These are phyloP conservation scores for Platanista minor DNA, from an alignment of 2,113 vertebrate genomes.

Conservation along the genomic window DNA sequence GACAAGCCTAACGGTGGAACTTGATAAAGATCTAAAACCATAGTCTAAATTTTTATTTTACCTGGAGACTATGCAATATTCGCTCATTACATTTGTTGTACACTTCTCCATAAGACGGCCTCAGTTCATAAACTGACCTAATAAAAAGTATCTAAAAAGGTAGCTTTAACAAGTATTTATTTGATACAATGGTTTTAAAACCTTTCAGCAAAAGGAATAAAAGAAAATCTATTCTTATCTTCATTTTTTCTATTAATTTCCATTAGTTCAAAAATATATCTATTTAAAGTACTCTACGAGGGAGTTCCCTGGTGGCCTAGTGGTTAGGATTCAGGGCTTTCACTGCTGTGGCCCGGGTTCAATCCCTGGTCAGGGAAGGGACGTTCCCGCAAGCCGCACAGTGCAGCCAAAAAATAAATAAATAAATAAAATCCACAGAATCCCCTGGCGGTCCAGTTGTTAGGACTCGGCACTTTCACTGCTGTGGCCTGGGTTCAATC, in stretches of 20 bases:
- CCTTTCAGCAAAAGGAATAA: not conserved
- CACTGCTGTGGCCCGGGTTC: too few species aligned
- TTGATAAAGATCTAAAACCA: not conserved
- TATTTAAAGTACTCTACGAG: not conserved
- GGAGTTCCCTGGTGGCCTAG: too few species aligned
- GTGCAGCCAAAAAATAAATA: too few species aligned
- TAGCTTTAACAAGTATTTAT: not conserved
- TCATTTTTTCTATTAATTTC: not conserved
- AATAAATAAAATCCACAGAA: too few species aligned
- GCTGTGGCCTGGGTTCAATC: too few species aligned
- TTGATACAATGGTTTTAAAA: not conserved
- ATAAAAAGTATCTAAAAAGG: not conserved
- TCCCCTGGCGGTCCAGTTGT: too few species aligned
- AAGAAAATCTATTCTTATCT: not conserved
- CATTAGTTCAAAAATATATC: not conserved
- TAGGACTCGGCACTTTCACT: too few species aligned
- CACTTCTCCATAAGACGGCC: not conserved
- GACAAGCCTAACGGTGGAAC: not conserved
- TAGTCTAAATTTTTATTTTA: not conserved
- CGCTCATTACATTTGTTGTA: accelerated
- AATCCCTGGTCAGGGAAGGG: too few species aligned
- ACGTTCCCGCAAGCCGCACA: accelerated
- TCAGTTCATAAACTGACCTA: not conserved
- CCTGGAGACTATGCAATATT: accelerated
- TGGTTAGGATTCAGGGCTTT: too few species aligned